These are phyloP conservation scores for Lumbricus terrestris DNA, from an alignment of 2,888 invertebrate genomes.

Conservation along the genomic window DNA sequence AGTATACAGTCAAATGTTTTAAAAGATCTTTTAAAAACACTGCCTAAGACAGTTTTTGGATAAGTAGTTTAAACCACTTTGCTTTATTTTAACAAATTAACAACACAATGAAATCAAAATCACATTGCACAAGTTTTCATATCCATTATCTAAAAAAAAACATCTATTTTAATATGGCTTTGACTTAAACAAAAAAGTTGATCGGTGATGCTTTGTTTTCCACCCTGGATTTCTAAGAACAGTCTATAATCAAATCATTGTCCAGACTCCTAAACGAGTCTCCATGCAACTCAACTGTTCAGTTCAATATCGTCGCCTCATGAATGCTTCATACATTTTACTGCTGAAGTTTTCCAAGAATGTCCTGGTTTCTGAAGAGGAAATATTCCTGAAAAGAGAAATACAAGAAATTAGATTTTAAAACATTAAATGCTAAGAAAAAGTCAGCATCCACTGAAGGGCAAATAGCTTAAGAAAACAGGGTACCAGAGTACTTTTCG, in stretches of 20 bases:
- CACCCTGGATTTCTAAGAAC: neutral
- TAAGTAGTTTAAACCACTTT: neutral
- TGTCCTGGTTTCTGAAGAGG: slow-evolving; percentile 91
- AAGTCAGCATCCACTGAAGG: neutral
- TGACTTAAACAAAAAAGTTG: neutral
- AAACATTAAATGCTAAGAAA: neutral
- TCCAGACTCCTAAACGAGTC: neutral
- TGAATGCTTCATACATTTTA: neutral
- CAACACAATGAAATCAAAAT: neutral
- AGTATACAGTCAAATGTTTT: neutral
- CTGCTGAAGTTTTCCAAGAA: slow-evolving; percentile 76
- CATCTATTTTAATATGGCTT: neutral
- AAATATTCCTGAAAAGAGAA: slow-evolving; percentile 72
- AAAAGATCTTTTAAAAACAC: neutral
- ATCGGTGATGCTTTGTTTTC: neutral
- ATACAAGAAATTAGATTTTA: neutral
- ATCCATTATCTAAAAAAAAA: neutral
- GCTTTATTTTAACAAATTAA: neutral
- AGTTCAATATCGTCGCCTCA: neutral
- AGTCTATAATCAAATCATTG: neutral
- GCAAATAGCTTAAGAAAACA: no score
- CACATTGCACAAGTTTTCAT: neutral
- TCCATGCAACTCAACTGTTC: neutral
- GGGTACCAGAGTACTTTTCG: no score
- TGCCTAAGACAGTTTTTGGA: neutral